Base-by-base conservation (phyloP, 2,888 invertebrate genomes). In the Polyommatus iphigenia region DNA sequence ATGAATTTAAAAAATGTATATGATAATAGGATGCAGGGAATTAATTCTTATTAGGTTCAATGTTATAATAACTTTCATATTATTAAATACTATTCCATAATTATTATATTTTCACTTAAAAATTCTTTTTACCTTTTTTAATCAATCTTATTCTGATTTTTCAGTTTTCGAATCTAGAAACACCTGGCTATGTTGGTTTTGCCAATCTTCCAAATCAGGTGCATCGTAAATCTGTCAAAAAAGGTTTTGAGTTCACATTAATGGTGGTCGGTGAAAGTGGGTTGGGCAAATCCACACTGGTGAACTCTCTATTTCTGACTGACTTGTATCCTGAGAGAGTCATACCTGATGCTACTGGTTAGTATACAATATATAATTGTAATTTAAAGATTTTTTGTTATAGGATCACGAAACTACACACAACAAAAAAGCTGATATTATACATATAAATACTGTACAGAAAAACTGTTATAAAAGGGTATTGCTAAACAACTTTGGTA, bases 141-240 rank as follows among this genome's bases (percentile, higher is more conserved):
- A n/a, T n/a, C n/a, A n/a, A n/a, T 54, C 18, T 54, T 54, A 54
- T 54, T 18, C 15, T 54, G 18, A 54, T 15, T 18, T 76, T 80
- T 80, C 90, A 98, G 97, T 98, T 98, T 93, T 96, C 97, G 77
- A 97, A 96, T 86, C 90, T 97, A 83, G 98, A 98, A 90, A 97
- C 97, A 0, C 97, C 97, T 50, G 97, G 97, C 32, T 99, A 99
- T 93, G 96, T 98, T 59, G 98, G 98, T 3, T 98, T 98, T 91
- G 99, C 99, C 77, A 99, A 99, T 94, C 92, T 99, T 62, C 99
- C 99, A 1, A 99, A 99, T 91, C 99, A 99, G 92, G 99, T 99
- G 41, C 99, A 99, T 90, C 95, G 99, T 81, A 99, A 99, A 91
- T 99, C 98, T 0, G 99, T 99, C 78, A 99, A 99, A 91, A 99